phyloP scores from a whole-genome alignment of 2,113 vertebrate species.

The Hassar affinis region DNA sequence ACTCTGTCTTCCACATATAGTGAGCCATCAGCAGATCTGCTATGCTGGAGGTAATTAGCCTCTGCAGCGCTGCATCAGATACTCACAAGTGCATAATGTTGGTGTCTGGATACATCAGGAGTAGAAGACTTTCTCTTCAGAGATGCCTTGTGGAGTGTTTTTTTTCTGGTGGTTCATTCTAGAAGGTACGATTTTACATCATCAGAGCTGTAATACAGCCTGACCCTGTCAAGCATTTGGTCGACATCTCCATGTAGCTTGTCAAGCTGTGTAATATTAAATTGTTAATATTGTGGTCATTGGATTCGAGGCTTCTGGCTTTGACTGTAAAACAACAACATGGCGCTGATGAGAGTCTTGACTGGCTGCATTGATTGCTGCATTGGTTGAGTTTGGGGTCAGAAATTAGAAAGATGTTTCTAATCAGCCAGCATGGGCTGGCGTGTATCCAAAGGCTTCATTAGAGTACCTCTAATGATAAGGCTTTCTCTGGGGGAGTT shows the following conservation, averaged over 20 bases:
- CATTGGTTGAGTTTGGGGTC: not conserved
- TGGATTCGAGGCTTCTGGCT: slow-evolving; percentile 16
- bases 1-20: slow-evolving; percentile 21
- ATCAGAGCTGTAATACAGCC: not conserved
- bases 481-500: not conserved
- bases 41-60: slow-evolving; percentile 50
- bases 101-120: not conserved
- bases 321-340: not conserved
- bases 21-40: slow-evolving; percentile 27
- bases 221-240: not conserved
- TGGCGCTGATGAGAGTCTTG: not conserved
- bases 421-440: not conserved
- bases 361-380: too few species aligned
- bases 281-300: slow-evolving; percentile 8
- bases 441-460: not conserved
- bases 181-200: not conserved
- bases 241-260: not conserved
- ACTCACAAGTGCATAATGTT: slow-evolving; percentile 5
- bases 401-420: slow-evolving; percentile 18
- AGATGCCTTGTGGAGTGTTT: not conserved
- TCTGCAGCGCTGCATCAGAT: slow-evolving; percentile 21
- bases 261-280: not conserved
- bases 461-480: not conserved
- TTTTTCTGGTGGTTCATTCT: not conserved
- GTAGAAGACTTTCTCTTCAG: not conserved